Evolutionary conservation across 1,140 invertebrate species (phyloP).

Genomic region (Diorhabda carinulata): DNA sequence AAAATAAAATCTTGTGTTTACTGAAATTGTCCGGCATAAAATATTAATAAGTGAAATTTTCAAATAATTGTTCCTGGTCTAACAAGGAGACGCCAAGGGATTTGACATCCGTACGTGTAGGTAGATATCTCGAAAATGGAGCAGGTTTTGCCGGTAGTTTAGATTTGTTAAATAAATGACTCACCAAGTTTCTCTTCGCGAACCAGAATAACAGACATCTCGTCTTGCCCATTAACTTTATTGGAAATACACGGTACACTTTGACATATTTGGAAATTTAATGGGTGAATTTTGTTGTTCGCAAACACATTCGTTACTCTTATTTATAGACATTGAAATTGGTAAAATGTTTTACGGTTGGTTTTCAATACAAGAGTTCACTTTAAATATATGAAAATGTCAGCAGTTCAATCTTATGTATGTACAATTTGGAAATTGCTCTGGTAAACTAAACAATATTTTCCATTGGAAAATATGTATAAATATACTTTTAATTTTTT

Average conservation of each 20-base stretch:
- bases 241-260: conserved; percentile 10
- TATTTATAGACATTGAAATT: conserved; percentile 4
- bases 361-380: too few species aligned
- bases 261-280: conserved; percentile 4
- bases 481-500: too few species aligned
- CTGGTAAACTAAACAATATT: too few species aligned
- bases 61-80: not conserved
- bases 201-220: conserved; percentile 12
- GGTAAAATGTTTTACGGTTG: too few species aligned
- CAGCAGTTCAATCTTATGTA: too few species aligned
- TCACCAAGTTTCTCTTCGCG: conserved; percentile 7
- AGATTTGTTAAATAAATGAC: conserved; percentile 17
- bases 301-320: conserved; percentile 11
- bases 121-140: conserved; percentile 14
- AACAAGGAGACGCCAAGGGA: not conserved
- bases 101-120: not conserved
- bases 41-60: too few species aligned
- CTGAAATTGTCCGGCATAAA: too few species aligned
- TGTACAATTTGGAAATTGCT: too few species aligned
- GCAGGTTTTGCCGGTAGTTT: conserved; percentile 9
- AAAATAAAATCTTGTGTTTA: too few species aligned
- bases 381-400: too few species aligned
- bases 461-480: too few species aligned
- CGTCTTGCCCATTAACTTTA: conserved; percentile 15
- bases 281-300: conserved; percentile 15